Conservation (phyloP, 2,888 invertebrate genomes). For the Pyralis farinalis region DNA sequence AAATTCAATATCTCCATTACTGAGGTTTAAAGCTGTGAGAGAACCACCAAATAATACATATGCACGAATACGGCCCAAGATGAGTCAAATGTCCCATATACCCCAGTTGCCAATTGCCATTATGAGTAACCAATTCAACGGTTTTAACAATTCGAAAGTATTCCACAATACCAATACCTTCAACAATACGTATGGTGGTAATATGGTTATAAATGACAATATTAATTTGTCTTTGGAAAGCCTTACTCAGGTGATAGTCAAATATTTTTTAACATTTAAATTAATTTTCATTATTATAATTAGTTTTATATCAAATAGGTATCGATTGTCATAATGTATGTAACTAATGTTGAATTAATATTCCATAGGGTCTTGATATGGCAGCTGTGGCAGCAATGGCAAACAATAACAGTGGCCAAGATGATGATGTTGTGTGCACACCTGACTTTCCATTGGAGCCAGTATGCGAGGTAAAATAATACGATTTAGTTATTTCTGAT, state of each 20-base stretch:
- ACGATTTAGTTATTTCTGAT: neutral
- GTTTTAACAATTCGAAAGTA: slow-evolving; percentile 30
- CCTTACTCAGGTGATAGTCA: slow-evolving; percentile 61
- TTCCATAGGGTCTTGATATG: slow-evolving; percentile 64
- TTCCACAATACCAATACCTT: slow-evolving; percentile 20
- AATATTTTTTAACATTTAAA: no score
- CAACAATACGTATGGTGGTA: slow-evolving; percentile 10
- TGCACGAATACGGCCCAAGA: slow-evolving; percentile 35
- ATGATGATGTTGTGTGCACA: slow-evolving; percentile 82
- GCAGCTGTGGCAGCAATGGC: slow-evolving; percentile 36
- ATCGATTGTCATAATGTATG: no score
- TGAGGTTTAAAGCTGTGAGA: neutral
- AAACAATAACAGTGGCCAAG: slow-evolving; percentile 28
- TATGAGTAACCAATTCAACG: slow-evolving; percentile 41
- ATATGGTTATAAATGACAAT: slow-evolving; percentile 47
- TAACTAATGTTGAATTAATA: no score
- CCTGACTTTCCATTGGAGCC: slow-evolving; percentile 80
- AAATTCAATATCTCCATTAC: slow-evolving; percentile 33
- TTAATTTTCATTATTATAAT: no score
- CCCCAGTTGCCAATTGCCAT: slow-evolving; percentile 23
- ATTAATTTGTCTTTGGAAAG: slow-evolving; percentile 71
- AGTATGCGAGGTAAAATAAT: slow-evolving; percentile 57
- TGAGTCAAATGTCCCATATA: no score
- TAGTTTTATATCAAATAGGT: no score
- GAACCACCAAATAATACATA: slow-evolving; percentile 26